These are phyloP conservation scores for Pissodes strobi DNA, from an alignment of 1,140 invertebrate species.

Conservation along the genomic window DNA sequence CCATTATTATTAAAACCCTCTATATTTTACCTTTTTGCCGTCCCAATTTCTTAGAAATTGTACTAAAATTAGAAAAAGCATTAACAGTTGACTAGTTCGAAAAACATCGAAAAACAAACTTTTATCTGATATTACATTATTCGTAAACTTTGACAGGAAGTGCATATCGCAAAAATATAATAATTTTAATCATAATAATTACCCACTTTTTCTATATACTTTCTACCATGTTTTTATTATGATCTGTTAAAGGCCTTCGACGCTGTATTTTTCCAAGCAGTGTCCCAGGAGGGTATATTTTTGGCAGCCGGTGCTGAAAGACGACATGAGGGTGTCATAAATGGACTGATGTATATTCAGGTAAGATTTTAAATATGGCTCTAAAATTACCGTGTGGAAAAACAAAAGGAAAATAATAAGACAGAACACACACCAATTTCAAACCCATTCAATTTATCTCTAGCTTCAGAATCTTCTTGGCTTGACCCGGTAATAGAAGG, in stretches of 20 bases:
- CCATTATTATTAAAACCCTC: too few relatives aligned
- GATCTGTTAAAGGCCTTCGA: conserved; percentile 68
- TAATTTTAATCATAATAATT: background rate
- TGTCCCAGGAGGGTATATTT: conserved; percentile 59
- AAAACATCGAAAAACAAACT: background rate
- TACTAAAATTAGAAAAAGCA: too few relatives aligned
- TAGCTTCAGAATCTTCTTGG: too few relatives aligned
- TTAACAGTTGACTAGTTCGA: too few relatives aligned
- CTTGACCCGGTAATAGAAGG: too few relatives aligned
- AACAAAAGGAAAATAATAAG: background rate
- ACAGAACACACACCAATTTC: too few relatives aligned
- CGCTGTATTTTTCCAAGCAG: conserved; percentile 64
- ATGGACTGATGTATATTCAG: conserved; percentile 62
- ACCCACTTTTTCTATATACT: background rate
- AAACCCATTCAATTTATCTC: too few relatives aligned
- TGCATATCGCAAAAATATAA: background rate
- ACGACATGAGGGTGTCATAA: conserved; percentile 60
- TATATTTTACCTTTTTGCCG: too few relatives aligned
- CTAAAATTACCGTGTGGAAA: background rate
- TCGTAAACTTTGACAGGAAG: too few relatives aligned
- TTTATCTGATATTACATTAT: background rate
- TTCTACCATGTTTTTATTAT: conserved; percentile 35
- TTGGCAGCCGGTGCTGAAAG: conserved; percentile 61
- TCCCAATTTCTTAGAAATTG: too few relatives aligned
- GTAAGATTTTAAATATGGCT: conserved; percentile 58